Conservation (phyloP, 2,888 invertebrate species). For the Watsonalla binaria region DNA sequence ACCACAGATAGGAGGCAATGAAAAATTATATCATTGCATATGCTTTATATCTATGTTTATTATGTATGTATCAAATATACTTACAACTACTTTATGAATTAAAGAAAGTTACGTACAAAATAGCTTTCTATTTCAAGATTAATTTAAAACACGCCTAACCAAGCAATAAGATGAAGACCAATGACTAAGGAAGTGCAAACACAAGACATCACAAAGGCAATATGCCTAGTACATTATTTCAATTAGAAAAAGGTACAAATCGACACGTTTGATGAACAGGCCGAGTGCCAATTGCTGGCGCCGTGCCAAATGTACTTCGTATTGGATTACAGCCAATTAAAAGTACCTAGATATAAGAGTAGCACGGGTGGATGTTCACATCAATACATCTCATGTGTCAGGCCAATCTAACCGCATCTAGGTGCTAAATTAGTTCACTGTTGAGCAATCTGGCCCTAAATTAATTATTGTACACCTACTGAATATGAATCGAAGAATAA, state of each 20-base stretch:
- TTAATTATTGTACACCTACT: slow-evolving; percentile 17
- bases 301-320: slow-evolving; percentile 70
- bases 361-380: slow-evolving; percentile 45
- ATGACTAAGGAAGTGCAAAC: slow-evolving; percentile 26
- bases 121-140: no score
- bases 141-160: not conserved
- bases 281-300: slow-evolving; percentile 68
- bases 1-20: no score
- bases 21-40: no score
- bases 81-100: no score
- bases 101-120: no score
- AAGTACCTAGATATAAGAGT: slow-evolving; percentile 59
- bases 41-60: no score
- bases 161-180: slow-evolving; percentile 15
- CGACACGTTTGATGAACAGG: slow-evolving; percentile 71
- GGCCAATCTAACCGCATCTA: slow-evolving; percentile 56
- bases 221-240: slow-evolving; percentile 41
- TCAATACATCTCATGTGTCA: slow-evolving; percentile 66
- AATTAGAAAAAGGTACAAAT: slow-evolving; percentile 71
- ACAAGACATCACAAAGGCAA: slow-evolving; percentile 22
- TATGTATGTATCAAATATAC: no score
- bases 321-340: slow-evolving; percentile 78
- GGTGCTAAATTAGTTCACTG: slow-evolving; percentile 55
- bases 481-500: slow-evolving; percentile 16
- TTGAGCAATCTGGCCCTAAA: slow-evolving; percentile 41